A percentile compares a stretch with the other conserved stretches of the same genome.
Evolutionary conservation across 2,888 invertebrate genomes (phyloP).

Genomic region (Caenorhabditis macrosperma): DNA sequence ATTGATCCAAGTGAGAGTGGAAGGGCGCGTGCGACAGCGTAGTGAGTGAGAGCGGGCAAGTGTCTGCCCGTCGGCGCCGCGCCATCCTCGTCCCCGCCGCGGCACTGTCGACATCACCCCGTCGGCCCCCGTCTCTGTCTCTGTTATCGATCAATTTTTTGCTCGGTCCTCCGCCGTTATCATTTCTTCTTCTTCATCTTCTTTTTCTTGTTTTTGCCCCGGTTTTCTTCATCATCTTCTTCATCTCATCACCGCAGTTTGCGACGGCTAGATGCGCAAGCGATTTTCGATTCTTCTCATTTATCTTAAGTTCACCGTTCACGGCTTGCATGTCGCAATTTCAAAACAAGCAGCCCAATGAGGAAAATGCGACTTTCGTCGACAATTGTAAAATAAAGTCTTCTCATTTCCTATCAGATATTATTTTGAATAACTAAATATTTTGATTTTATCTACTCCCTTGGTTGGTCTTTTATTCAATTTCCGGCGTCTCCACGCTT

Average conservation of each 20-base stretch:
- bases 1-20: conserved; percentile 23
- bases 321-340: no score
- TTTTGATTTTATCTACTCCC: no score
- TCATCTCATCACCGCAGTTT: neutral
- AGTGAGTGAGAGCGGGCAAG: conserved; percentile 9
- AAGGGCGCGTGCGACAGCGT: conserved; percentile 2
- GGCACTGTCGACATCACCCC: conserved; percentile 15
- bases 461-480: neutral
- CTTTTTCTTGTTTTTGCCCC: conserved; percentile 6
- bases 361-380: neutral
- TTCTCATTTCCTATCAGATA: neutral
- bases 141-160: conserved; percentile 25
- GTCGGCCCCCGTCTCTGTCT: neutral
- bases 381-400: neutral
- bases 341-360: neutral
- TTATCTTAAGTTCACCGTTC: neutral
- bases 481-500: conserved; percentile 1
- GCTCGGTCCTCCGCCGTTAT: conserved; percentile 13
- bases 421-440: no score
- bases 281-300: neutral
- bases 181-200: neutral
- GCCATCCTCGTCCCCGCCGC: conserved; percentile 24
- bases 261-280: neutral
- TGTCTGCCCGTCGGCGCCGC: conserved; percentile 28
- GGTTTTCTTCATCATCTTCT: neutral